A percentile compares a stretch with the other conserved stretches of the same genome.
Evolutionary conservation across 2,797 vertebrate species (phyloP).

Genomic region (Myotis vivesi): DNA sequence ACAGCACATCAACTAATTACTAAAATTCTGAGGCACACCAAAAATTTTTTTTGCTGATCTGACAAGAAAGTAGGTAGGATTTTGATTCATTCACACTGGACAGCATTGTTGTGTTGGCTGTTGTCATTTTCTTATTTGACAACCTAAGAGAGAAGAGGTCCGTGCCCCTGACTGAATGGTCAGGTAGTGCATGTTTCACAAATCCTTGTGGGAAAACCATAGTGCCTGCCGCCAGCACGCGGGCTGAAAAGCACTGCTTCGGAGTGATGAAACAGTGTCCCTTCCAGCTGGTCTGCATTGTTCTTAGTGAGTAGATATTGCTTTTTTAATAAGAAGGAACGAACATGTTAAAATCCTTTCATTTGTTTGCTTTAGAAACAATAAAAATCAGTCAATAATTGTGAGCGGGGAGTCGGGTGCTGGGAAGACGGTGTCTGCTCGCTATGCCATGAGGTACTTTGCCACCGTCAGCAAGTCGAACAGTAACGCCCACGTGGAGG

Average conservation of each 20-base stretch:
- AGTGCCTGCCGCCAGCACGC: not conserved
- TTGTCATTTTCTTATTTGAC: not conserved
- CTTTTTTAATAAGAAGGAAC: not conserved
- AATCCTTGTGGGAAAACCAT: not conserved
- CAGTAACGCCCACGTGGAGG: conserved; percentile 92
- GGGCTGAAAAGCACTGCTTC: not conserved
- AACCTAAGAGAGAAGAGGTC: not conserved
- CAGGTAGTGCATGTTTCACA: not conserved
- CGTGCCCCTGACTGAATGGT: not conserved
- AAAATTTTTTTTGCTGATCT: not conserved
- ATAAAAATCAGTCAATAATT: conserved; percentile 97
- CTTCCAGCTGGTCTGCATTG: not conserved
- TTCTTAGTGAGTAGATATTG: not conserved
- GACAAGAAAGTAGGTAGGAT: not conserved
- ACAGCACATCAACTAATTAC: not conserved
- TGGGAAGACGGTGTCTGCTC: conserved; percentile 97
- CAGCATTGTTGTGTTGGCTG: not conserved
- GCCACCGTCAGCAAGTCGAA: conserved; percentile 96
- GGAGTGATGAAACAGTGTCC: not conserved
- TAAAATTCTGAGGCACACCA: not conserved
- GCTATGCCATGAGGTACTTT: conserved; percentile 97
- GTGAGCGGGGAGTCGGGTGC: conserved; percentile 99
- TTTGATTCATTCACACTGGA: not conserved
- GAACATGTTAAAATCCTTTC: not conserved
- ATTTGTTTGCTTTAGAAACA: conserved; percentile 87